A percentile compares a stretch with the other conserved stretches of the same genome.
phyloP scores from a whole-genome alignment of 2,797 vertebrate species.

The Acanthurus leucopareius region DNA sequence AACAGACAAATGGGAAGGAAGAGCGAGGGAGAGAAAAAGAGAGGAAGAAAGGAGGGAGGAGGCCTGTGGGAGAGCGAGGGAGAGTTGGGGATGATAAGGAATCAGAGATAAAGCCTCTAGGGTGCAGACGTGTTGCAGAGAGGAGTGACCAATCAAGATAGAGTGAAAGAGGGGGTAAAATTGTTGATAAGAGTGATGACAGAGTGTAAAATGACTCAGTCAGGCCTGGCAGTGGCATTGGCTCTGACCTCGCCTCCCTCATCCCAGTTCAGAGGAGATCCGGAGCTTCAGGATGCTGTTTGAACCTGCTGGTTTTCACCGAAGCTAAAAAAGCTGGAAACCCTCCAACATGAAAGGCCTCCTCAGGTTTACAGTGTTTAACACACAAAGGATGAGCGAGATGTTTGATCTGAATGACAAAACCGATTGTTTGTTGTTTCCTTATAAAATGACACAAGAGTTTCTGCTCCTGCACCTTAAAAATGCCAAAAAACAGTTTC shows the following conservation, averaged over 20 bases:
- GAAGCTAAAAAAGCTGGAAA: conserved; percentile 30
- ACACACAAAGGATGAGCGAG: conserved; percentile 13
- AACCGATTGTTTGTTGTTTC: background rate
- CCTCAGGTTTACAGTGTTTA: background rate
- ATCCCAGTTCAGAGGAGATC: conserved; percentile 49
- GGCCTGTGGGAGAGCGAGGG: conserved; percentile 58
- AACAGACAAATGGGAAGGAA: conserved; percentile 46
- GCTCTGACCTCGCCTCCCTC: conserved; percentile 68
- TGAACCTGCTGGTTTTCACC: conserved; percentile 42
- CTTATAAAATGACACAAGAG: no score
- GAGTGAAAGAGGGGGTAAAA: conserved; percentile 72
- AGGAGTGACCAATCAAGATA: conserved; percentile 80
- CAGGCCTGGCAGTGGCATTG: conserved; percentile 65
- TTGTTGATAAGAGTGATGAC: conserved; percentile 81
- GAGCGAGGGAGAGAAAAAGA: conserved; percentile 45
- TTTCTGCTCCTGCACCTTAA: conserved; percentile 8
- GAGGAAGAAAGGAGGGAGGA: conserved; percentile 7
- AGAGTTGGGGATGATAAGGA: conserved; percentile 78
- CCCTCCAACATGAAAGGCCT: background rate
- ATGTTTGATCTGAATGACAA: background rate
- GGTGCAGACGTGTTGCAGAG: conserved; percentile 76
- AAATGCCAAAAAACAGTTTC: no score
- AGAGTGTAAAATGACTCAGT: conserved; percentile 79
- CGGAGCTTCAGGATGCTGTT: conserved; percentile 22
- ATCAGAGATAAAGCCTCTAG: conserved; percentile 77